Evolutionary conservation across 2,888 invertebrate species (phyloP).

Genomic region (Glyphotaelius pellucidus): DNA sequence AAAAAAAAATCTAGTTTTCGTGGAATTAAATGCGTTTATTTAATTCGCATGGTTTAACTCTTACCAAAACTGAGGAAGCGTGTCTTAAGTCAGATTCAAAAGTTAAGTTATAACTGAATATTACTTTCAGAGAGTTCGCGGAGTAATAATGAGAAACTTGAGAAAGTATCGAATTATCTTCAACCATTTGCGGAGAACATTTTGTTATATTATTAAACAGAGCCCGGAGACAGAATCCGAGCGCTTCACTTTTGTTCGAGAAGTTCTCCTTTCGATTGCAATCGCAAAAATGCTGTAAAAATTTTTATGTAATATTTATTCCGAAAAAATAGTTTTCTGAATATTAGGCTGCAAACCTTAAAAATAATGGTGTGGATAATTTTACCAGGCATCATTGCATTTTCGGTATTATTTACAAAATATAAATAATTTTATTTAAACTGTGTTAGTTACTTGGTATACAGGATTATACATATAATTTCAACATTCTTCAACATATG

Average conservation of each 20-base stretch:
- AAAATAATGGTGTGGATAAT: too few species aligned
- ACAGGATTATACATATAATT: too few species aligned
- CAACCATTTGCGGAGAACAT: background rate
- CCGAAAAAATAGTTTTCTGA: too few species aligned
- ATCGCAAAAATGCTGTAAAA: background rate
- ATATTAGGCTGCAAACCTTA: too few species aligned
- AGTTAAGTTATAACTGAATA: conserved; percentile 19
- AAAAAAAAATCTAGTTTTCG: too few species aligned
- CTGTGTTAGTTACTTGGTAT: too few species aligned
- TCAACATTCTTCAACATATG: too few species aligned
- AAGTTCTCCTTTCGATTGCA: background rate
- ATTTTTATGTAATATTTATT: too few species aligned
- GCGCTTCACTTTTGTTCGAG: background rate
- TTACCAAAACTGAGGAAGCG: background rate
- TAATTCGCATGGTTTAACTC: background rate
- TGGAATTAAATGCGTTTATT: background rate
- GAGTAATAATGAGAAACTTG: background rate
- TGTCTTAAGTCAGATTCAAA: conserved; percentile 8
- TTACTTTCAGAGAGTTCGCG: conserved; percentile 1
- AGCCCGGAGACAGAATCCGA: background rate
- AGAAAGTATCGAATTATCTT: conserved; percentile 3
- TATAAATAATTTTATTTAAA: too few species aligned
- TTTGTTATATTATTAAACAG: background rate
- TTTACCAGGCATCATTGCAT: too few species aligned
- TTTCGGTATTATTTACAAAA: too few species aligned